Base-by-base conservation (phyloP, 2,797 vertebrate species). In the Heliangelus exortis region DNA sequence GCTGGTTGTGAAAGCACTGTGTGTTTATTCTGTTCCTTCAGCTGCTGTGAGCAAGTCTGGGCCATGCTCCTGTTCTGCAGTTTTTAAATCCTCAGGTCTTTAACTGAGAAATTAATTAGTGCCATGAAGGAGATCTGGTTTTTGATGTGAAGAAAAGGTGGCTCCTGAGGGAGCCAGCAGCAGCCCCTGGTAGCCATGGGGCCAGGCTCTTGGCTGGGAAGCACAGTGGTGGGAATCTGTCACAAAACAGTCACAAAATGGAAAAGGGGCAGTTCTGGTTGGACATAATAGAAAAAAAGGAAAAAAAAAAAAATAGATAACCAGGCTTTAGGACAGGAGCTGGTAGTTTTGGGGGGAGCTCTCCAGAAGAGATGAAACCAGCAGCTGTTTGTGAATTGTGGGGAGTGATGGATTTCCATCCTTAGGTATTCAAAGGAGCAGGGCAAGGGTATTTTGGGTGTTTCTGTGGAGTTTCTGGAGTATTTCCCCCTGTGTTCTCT, bases 81-180 rank as follows among this genome's bases (percentile, higher is more conserved):
- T 10, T 14, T 36, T 90, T 48, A 74, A 39, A 53, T 45, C 76
- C 39, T 43, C 61, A 15, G 15, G 15, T 77, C 22, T 85, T 71
- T 50, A 63, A 57, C 28, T 14, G 73, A 36, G 41, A 71, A 77
- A 86, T 41, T 5, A 39, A 7, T 47, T 23, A n/a, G 18, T 61
- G 66, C 29, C 36, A n/a, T 47, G 45, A 21, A 45, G 66, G 28
- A 81, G 26, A 15, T 76, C 19, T 73, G 61, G 26, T 51, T 83
- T 74, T 54, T n/a, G 50, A 33, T 21, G 4, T 2, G 21, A 83
- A 19, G 61, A 61, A 65, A 45, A 76, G 51, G 67, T 43, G 39
- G 21, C 13, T 41, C 22, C 1, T 0, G 0, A 6, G 29, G 48
- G 29, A 20, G 17, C 15, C 0, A 16, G 22, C 18, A 34, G 76